Evolutionary conservation across 2,888 invertebrate genomes (phyloP).

Genomic region (Melieria omissa): DNA sequence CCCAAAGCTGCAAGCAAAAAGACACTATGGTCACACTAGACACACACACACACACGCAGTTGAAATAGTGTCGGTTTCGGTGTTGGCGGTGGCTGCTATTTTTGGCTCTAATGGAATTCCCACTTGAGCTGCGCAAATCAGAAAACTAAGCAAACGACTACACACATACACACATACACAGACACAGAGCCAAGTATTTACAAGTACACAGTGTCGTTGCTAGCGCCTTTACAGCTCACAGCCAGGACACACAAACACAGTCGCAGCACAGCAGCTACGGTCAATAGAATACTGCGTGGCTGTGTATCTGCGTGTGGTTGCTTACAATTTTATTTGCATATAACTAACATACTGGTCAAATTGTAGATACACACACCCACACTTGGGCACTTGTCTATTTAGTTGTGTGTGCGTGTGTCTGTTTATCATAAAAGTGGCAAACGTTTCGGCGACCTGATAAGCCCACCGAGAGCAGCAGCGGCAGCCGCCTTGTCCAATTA

Average conservation of each 20-base stretch:
- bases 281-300: background rate
- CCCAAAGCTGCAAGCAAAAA: background rate
- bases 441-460: too few species aligned
- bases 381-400: too few species aligned
- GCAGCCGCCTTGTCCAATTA: background rate
- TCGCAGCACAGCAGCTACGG: too few species aligned
- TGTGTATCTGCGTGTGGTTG: background rate
- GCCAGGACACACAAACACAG: background rate
- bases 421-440: too few species aligned
- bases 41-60: too few species aligned
- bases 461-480: too few species aligned
- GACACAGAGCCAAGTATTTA: background rate
- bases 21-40: too few species aligned
- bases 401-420: too few species aligned
- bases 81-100: too few species aligned
- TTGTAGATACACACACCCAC: too few species aligned
- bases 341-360: background rate
- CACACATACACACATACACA: background rate
- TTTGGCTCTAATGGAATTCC: background rate
- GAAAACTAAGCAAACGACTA: background rate
- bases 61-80: background rate
- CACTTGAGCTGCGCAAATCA: background rate
- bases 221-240: background rate
- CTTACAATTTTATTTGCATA: background rate
- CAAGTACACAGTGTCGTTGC: background rate